Conservation (phyloP, 2,797 vertebrate genomes). For the Helarctos malayanus region DNA sequence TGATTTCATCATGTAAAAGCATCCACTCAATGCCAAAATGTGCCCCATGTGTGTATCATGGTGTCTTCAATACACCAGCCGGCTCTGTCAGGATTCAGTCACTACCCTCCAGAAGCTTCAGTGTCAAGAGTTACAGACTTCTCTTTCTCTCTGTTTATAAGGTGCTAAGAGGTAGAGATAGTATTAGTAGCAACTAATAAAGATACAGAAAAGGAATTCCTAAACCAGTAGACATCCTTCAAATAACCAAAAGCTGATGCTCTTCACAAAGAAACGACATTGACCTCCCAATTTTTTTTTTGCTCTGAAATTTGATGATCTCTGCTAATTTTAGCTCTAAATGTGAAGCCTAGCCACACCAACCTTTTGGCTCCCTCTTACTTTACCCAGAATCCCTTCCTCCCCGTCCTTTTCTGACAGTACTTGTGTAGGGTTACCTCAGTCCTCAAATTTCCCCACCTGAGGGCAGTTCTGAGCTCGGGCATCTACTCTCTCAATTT, state of each 20-base stretch:
- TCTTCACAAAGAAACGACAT: too few relatives aligned
- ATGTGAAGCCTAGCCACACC: not conserved
- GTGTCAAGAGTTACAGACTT: not conserved
- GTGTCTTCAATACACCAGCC: not conserved
- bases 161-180: not conserved
- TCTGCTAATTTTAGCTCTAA: not conserved
- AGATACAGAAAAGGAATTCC: not conserved
- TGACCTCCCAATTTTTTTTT: not conserved
- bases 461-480: not conserved
- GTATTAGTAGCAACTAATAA: not conserved
- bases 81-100: not conserved
- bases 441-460: not conserved
- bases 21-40: not conserved
- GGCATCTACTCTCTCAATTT: not conserved
- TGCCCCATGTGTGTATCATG: accelerated
- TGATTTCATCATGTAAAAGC: not conserved
- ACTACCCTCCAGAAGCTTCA: not conserved
- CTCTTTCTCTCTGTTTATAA: not conserved
- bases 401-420: not conserved
- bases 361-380: not conserved
- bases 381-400: not conserved
- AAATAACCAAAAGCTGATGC: not conserved
- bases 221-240: not conserved
- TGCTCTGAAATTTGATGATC: not conserved
- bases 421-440: not conserved